Evolutionary conservation across 2,888 invertebrate species (phyloP).

Genomic region (Sarcophaga variegata): DNA sequence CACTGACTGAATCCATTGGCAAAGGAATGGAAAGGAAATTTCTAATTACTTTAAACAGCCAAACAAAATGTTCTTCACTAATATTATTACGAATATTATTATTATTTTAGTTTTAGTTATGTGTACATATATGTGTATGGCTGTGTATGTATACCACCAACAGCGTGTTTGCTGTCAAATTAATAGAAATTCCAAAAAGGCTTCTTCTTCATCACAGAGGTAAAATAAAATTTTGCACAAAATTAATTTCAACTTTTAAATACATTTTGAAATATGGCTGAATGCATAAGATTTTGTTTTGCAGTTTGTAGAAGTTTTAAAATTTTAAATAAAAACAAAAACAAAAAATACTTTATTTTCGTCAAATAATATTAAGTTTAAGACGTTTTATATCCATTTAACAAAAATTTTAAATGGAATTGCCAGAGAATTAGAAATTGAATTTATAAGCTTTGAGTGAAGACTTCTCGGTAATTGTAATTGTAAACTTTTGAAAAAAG

Average conservation of each 20-base stretch:
- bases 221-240: background rate
- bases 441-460: background rate
- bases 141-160: background rate
- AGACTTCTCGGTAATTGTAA: background rate
- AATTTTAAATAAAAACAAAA: too few relatives aligned
- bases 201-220: background rate
- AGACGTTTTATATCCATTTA: too few relatives aligned
- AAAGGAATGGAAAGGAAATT: constrained; percentile 34
- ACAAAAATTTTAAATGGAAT: background rate
- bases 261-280: background rate
- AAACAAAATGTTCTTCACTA: constrained; percentile 30
- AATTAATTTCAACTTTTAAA: background rate
- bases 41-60: constrained; percentile 38
- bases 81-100: background rate
- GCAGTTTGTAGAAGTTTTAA: background rate
- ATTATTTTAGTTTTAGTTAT: background rate
- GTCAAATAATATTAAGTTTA: too few relatives aligned
- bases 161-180: background rate
- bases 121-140: background rate
- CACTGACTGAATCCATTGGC: constrained; percentile 32
- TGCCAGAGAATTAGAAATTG: background rate
- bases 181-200: constrained; percentile 15
- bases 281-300: background rate
- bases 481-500: background rate
- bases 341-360: too few relatives aligned